Conservation (phyloP, 2,797 vertebrate genomes). For the Pampus argenteus region DNA sequence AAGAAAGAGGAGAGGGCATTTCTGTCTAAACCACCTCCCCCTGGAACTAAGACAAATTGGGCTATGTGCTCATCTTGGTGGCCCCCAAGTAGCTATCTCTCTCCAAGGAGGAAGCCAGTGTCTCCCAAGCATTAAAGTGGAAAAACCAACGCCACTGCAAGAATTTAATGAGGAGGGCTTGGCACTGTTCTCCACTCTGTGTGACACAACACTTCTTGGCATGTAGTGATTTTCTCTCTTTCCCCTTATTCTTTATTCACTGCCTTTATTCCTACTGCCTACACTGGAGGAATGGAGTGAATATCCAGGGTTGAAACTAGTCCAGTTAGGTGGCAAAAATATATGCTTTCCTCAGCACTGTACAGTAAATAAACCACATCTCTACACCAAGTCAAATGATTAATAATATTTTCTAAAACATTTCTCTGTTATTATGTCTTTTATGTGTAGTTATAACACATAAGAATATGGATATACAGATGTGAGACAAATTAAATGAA, state of each 20-base stretch:
- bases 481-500: no score
- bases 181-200: constrained; percentile 56
- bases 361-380: background rate
- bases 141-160: constrained; percentile 82
- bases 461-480: no score
- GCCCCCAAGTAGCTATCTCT: constrained; percentile 65
- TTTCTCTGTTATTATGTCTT: background rate
- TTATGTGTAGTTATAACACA: background rate
- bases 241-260: constrained; percentile 53
- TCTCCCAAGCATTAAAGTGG: constrained; percentile 84
- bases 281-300: constrained; percentile 40
- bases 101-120: constrained; percentile 69
- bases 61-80: constrained; percentile 57
- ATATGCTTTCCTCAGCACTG: background rate
- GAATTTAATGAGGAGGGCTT: constrained; percentile 82
- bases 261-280: constrained; percentile 46
- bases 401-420: no score
- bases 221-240: constrained; percentile 63
- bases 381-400: background rate
- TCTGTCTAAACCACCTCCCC: constrained; percentile 73
- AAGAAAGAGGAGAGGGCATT: constrained; percentile 55
- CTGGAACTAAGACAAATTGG: constrained; percentile 83
- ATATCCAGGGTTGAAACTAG: constrained; percentile 51
- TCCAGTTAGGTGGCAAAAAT: constrained; percentile 57
- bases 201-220: constrained; percentile 78